Conservation (phyloP, 1,140 invertebrate species). For the Gryon sp. region DNA sequence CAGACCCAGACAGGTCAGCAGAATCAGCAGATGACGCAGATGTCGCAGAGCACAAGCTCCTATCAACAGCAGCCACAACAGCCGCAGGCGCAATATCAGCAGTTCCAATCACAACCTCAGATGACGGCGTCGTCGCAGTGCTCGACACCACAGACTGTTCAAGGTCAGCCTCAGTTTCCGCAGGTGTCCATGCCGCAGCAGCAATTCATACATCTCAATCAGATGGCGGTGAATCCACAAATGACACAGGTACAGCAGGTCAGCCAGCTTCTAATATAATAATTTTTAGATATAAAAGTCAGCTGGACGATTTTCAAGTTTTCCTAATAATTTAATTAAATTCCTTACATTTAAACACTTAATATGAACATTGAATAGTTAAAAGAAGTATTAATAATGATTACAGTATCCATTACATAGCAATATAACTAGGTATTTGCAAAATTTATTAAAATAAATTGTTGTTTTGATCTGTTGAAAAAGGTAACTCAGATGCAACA, state of each 20-base stretch:
- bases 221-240: constrained; percentile 79
- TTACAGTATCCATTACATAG: too few relatives aligned
- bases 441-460: too few relatives aligned
- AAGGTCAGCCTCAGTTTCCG: constrained; percentile 78
- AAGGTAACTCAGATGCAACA: constrained; percentile 72
- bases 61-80: constrained; percentile 27
- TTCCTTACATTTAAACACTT: too few relatives aligned
- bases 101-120: constrained; percentile 71
- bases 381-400: too few relatives aligned
- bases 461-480: too few relatives aligned
- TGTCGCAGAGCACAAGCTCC: constrained; percentile 48
- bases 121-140: constrained; percentile 79
- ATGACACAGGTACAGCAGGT: constrained; percentile 76
- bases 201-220: constrained; percentile 75
- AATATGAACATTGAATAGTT: too few relatives aligned
- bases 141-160: constrained; percentile 80
- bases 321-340: too few relatives aligned
- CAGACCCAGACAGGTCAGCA: constrained; percentile 78
- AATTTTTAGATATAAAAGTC: too few relatives aligned
- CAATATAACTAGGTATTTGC: too few relatives aligned
- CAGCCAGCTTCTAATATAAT: too few relatives aligned
- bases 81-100: constrained; percentile 73
- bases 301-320: too few relatives aligned
- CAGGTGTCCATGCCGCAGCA: constrained; percentile 78
- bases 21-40: constrained; percentile 70